Percentiles rank a stretch among this genome's conserved stretches.
These are phyloP conservation scores for Epinotia demarniana DNA, from an alignment of 2,888 invertebrate species.

Conservation along the genomic window DNA sequence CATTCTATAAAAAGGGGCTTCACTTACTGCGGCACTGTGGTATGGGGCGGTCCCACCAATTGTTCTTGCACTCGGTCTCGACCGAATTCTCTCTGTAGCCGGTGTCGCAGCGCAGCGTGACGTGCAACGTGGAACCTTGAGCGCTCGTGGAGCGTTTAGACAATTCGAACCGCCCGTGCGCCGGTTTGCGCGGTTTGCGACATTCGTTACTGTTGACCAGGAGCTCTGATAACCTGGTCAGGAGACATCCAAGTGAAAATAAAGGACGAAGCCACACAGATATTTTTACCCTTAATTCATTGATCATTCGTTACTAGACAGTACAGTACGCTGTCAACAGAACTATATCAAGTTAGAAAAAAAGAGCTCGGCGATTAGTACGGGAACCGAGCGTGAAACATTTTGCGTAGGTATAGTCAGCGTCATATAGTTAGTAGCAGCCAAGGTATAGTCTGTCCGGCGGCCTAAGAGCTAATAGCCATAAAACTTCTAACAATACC, in stretches of 20 bases:
- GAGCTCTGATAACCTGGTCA: constrained; percentile 4
- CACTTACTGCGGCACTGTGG: constrained; percentile 12
- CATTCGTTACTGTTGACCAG: constrained; percentile 9
- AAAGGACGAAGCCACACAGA: neutral
- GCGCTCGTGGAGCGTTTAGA: neutral
- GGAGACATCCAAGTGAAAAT: neutral
- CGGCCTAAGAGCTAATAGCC: no score
- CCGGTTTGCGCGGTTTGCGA: constrained; percentile 12
- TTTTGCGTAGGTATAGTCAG: no score
- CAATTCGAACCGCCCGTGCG: constrained; percentile 4
- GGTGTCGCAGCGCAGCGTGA: neutral
- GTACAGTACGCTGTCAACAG: no score
- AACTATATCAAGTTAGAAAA: no score
- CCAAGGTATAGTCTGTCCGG: no score
- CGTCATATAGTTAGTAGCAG: no score
- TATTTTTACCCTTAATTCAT: neutral
- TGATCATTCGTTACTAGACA: no score
- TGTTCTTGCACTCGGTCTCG: constrained; percentile 1
- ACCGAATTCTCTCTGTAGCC: constrained; percentile 11
- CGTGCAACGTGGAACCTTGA: neutral
- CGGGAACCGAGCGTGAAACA: no score
- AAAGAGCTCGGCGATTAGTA: no score
- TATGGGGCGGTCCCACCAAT: constrained; percentile 18
- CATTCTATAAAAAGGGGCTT: no score
- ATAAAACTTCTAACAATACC: no score